Evolutionary conservation across 2,888 invertebrate species (phyloP).

Genomic region (Smittia aterrima): DNA sequence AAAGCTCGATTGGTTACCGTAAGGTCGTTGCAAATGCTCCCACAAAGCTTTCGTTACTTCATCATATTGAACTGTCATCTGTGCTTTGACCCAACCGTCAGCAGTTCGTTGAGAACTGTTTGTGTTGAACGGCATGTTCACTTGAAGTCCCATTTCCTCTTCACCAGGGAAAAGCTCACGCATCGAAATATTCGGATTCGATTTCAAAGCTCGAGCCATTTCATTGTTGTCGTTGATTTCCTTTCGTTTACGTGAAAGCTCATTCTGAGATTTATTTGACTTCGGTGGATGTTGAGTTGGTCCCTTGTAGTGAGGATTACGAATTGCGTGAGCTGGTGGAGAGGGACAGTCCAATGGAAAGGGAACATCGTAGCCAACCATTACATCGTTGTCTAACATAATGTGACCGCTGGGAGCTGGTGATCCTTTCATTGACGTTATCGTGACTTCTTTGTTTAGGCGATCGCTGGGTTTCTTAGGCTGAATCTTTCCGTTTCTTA

Average conservation of each 20-base stretch:
- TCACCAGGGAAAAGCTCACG: slow-evolving; percentile 78
- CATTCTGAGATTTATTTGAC: not conserved
- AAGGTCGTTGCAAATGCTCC: slow-evolving; percentile 80
- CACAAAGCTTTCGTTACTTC: slow-evolving; percentile 76
- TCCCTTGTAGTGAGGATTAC: slow-evolving; percentile 35
- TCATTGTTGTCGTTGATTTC: slow-evolving; percentile 44
- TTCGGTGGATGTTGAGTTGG: slow-evolving; percentile 7
- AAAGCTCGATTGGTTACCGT: slow-evolving; percentile 84
- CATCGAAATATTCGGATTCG: slow-evolving; percentile 78
- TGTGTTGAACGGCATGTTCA: slow-evolving; percentile 68
- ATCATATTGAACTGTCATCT: slow-evolving; percentile 76
- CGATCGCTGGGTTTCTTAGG: slow-evolving; percentile 18
- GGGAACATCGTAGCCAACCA: slow-evolving; percentile 51
- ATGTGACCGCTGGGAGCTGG: slow-evolving; percentile 42
- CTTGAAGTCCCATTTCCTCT: slow-evolving; percentile 75
- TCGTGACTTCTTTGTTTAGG: slow-evolving; percentile 30
- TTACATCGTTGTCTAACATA: slow-evolving; percentile 48
- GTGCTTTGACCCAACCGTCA: slow-evolving; percentile 82
- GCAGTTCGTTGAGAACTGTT: slow-evolving; percentile 61
- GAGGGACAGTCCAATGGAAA: slow-evolving; percentile 44
- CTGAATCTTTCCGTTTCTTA: slow-evolving; percentile 38
- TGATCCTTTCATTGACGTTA: slow-evolving; percentile 25
- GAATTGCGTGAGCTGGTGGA: slow-evolving; percentile 39
- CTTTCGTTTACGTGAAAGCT: slow-evolving; percentile 42
- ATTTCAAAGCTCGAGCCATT: slow-evolving; percentile 52